Evolutionary conservation across 2,888 invertebrate genomes (phyloP), one percentile per base, ranked within the genome.

Genomic region (Trachelus iudaicus): DNA sequence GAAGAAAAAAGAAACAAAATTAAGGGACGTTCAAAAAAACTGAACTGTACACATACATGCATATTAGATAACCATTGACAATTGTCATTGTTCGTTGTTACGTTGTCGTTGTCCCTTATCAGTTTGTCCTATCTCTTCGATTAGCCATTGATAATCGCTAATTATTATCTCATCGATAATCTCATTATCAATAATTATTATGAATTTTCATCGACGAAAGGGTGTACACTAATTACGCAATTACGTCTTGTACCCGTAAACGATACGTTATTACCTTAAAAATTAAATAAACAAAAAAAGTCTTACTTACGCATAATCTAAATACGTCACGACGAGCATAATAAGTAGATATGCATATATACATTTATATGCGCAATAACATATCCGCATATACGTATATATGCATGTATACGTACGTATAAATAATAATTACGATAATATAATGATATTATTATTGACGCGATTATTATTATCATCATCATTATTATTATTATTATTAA

Each of bases 301-400:
- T 86, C 86, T 87, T 85, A 85, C 83, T 83, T 85, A 87, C 84
- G 85, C 74, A 81, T 74, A 77, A 81, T 80, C 56, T 75, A 78
- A 74, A 80, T 78, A 82, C 79, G 80, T 79, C 80, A 76, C 79
- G 78, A 40, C 40, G 40, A 40, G 40, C 40, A 40, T 40, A 40
- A 40, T 15, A 15, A 4, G 40, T 40, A 40, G 4, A 40, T 40
- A 40, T 40, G 40, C 40, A 40, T 40, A 40, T 40, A 40, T 40
- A 40, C 40, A 40, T 40, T 15, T 40, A 40, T 40, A 40, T 4
- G 40, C 40, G 40, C 15, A 40, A 40, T 6, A 40, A 40, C 15
- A 15, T 81, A 80, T 80, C 77, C 76, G 81, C 76, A 77, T 79
- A 85, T 85, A 85, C 83, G 82, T 85, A 85, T 84, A 83, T 83